Evolutionary conservation across 2,113 vertebrate species (phyloP).

Genomic region (Etheostoma cragini): DNA sequence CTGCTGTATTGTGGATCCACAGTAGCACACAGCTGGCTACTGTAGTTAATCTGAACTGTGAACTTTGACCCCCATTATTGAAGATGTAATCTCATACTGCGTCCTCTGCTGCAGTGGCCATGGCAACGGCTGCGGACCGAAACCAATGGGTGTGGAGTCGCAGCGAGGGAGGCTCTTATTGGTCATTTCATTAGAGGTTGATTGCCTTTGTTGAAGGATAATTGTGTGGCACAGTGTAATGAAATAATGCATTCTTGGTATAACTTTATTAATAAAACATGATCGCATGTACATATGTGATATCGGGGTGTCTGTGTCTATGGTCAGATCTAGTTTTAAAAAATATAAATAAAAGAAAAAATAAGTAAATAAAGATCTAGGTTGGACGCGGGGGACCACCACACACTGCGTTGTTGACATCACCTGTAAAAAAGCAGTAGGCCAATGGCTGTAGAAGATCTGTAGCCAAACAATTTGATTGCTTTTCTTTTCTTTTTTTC

Average conservation of each 20-base stretch:
- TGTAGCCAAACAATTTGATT: too few relatives aligned
- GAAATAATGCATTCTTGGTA: neutral
- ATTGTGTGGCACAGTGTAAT: neutral
- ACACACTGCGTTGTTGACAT: neutral
- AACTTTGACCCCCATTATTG: conserved; percentile 56
- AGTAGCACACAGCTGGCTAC: conserved; percentile 28
- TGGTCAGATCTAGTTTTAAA: neutral
- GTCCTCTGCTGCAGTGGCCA: conserved; percentile 53
- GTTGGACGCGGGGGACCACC: neutral
- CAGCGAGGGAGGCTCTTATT: conserved; percentile 1
- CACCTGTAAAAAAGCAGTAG: neutral
- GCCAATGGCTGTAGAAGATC: neutral
- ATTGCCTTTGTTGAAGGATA: conserved; percentile 6
- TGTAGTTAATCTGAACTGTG: conserved; percentile 37
- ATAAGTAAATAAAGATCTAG: neutral
- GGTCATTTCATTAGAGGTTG: neutral
- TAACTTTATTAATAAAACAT: neutral
- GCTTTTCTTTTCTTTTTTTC: too few relatives aligned
- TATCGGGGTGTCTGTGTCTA: neutral
- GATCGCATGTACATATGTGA: neutral
- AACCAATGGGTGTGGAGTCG: conserved; percentile 14
- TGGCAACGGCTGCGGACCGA: conserved; percentile 38
- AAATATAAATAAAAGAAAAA: too few relatives aligned
- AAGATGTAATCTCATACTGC: conserved; percentile 50
- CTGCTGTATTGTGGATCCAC: conserved; percentile 27